Base-by-base conservation (phyloP, 2,113 vertebrate species). In the Diphyllodes magnificus region DNA sequence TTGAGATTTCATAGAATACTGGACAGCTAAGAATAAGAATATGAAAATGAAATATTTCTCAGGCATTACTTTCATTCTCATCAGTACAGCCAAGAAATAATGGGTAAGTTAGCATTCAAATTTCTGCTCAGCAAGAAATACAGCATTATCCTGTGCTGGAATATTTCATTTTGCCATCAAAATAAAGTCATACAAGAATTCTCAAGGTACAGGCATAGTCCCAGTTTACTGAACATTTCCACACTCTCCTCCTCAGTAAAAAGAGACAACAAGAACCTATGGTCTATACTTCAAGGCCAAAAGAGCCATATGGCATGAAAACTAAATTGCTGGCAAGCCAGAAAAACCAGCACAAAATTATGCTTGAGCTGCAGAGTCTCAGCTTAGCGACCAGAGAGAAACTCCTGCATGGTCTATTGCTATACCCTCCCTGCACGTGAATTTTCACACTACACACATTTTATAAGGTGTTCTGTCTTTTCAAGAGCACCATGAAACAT, bases 391-490 rank as follows among this genome's bases (percentile, higher is more conserved):
- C 2, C 37, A 33, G 13, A 61, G 40, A 75, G 11, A 50, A 77
- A 81, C 18, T 83, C 44, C 31, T 23, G 21, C 0, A 0, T 5
- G 22, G 23, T 7, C 42, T 33, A 7, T 8, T 33, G 56, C 66
- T 33, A 10, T 3, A 19, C 7, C 16, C 51, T 61, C 69, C 47
- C 35, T 50, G 23, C 35, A 57, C 5, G 4, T 4, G 9, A 21
- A 51, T 63, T 59, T 31, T 71, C 50, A 70, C 31, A 4, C 2
- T n/a, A 18, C 9, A 70, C 15, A 44, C n/a, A 24, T 39, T 53
- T 60, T 53, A 45, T 12, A 65, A 15, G 7, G 16, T 50, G n/a
- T 24, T 90, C 57, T 57, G 18, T n/a, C 45, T 40, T 94, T 64
- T 15, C 42, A 69, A 68, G 20, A 37, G 59, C 8, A 53, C 15